Base-by-base conservation (phyloP, 2,113 vertebrate genomes). In the Neogobius melanostomus region DNA sequence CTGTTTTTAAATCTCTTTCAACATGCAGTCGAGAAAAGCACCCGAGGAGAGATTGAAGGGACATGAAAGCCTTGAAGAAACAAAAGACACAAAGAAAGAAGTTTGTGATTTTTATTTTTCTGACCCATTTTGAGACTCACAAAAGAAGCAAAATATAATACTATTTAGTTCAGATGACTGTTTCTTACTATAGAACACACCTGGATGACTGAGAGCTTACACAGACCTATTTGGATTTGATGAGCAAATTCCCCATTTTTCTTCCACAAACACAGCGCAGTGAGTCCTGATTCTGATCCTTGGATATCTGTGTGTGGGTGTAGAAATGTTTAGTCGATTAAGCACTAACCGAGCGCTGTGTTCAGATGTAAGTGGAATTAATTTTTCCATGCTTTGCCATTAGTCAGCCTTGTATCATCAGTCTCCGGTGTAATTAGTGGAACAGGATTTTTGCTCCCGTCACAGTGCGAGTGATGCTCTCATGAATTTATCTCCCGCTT, bases 1-100 rank as follows among this genome's bases (percentile, higher is more conserved):
- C 45, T 51, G 67, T 80, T 84, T 53, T 64, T 21, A 88, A 84
- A 81, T 88, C 77, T 69, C 81, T 87, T 84, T 85, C 28, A 85
- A 79, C 74, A 83, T 60, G 53, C 72, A 36, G 3, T 79, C 52
- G 45, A 65, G 64, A 64, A 87, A 73, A 74, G 66, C 56, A 63
- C 70, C 66, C 62, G 11, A 71, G 51, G 54, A 67, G 49, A 50
- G 21, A 74, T 56, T 36, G 11, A 8, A 42, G 54, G 56, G 66
- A 56, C 51, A 69, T 57, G 50, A 83, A 77, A 75, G 66, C 51
- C 56, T 70, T 36, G 69, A 49, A 74, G 66, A 64, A 64, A 48
- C 44, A 64, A 64, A 48, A 12, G 42, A 44, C 59, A 61, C 16
- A 21, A 47, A 48, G 46, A 78, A 71, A 7, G 47, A 52, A 64